Conservation (phyloP, 2,113 vertebrate genomes). For the Tamias sibiricus region DNA sequence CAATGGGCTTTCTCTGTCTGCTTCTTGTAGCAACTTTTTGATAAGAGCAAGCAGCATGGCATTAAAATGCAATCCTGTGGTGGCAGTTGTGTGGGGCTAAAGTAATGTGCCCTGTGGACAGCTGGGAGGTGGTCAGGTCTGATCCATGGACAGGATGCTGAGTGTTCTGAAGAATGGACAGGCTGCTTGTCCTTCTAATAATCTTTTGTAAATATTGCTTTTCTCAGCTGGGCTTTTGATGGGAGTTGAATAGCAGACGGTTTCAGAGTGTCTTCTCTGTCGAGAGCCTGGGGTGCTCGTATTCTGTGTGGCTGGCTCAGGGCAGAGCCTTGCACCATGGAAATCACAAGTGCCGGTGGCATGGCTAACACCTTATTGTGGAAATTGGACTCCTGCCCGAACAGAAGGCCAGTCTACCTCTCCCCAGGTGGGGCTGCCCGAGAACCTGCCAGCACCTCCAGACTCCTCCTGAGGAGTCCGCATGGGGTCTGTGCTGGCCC, state of each 20-base stretch:
- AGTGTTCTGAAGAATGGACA: conserved; percentile 67
- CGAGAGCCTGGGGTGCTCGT: conserved; percentile 67
- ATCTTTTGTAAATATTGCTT: conserved; percentile 81
- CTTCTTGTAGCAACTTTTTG: conserved; percentile 27
- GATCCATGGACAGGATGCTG: conserved; percentile 59
- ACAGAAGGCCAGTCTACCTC: conserved; percentile 1
- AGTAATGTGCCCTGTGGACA: not conserved
- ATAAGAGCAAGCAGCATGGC: not conserved
- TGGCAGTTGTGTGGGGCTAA: not conserved
- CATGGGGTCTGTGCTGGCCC: not conserved
- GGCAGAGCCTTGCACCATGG: conserved; percentile 60
- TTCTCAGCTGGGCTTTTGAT: conserved; percentile 79
- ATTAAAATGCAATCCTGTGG: conserved; percentile 34
- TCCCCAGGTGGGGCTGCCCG: not conserved
- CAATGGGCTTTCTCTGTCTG: not conserved
- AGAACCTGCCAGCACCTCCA: not conserved
- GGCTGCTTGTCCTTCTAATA: conserved; percentile 72
- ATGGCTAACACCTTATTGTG: conserved; percentile 65
- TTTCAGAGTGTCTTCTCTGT: conserved; percentile 69
- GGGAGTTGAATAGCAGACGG: conserved; percentile 73
- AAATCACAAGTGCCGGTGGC: conserved; percentile 61
- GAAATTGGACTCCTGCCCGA: conserved; percentile 43
- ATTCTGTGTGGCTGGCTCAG: conserved; percentile 61
- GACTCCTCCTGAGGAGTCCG: not conserved
- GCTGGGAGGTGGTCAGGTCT: conserved; percentile 31